phyloP scores from a whole-genome alignment of 1,140 invertebrate species.

The Tachypleus tridentatus region DNA sequence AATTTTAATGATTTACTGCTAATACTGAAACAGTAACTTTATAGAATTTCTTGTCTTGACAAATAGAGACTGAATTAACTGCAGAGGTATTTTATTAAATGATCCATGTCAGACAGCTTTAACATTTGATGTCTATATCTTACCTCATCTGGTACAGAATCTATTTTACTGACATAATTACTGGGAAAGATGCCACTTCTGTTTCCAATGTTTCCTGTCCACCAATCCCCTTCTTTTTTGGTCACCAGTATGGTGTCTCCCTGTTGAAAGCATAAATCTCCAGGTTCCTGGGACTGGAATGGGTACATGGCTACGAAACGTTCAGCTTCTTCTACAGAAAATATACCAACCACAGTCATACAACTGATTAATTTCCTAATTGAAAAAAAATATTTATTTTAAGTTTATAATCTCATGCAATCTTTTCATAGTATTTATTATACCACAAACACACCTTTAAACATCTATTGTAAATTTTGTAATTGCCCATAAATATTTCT shows the following conservation, averaged over 20 bases:
- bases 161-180: constrained; percentile 60
- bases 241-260: constrained; percentile 79
- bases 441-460: too few species aligned
- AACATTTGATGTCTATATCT: background rate
- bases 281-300: constrained; percentile 65
- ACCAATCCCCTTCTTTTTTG: constrained; percentile 93
- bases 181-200: constrained; percentile 88
- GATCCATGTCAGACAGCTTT: background rate
- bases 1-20: too few species aligned
- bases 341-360: too few species aligned
- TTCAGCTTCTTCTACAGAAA: constrained; percentile 32
- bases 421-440: too few species aligned
- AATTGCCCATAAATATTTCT: too few species aligned
- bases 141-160: constrained; percentile 6
- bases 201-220: constrained; percentile 80
- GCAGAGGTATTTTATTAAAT: background rate
- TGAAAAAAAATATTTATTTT: too few species aligned
- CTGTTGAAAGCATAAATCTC: constrained; percentile 80
- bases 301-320: constrained; percentile 60
- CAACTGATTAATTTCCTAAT: too few species aligned
- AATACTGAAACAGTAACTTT: too few species aligned
- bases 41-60: too few species aligned
- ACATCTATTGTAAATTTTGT: too few species aligned
- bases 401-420: too few species aligned
- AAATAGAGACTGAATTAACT: too few species aligned